phyloP scores from a whole-genome alignment of 2,113 vertebrate genomes.

The Serinus canaria region DNA sequence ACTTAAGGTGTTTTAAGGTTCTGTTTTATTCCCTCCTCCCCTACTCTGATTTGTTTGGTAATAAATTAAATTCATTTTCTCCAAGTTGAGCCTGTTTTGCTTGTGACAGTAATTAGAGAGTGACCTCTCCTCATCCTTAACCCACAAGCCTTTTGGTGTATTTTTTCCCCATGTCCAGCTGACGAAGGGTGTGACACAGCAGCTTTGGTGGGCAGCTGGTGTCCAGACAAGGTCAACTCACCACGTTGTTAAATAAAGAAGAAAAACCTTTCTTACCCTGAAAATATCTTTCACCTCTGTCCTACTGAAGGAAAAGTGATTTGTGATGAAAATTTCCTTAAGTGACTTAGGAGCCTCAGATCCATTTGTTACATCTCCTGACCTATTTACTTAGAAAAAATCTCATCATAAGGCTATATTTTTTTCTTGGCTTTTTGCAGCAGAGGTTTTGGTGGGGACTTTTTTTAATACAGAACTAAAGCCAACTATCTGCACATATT shows the following conservation, averaged over 20 bases:
- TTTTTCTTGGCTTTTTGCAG: background rate
- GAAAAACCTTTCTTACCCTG: background rate
- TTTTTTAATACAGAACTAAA: background rate
- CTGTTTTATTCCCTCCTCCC: background rate
- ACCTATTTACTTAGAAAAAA: background rate
- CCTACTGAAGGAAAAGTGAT: background rate
- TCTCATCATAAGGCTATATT: background rate
- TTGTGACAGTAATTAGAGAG: background rate
- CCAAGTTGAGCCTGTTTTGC: background rate
- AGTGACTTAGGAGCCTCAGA: background rate
- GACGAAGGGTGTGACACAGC: background rate
- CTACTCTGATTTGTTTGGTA: background rate
- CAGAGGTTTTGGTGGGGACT: background rate
- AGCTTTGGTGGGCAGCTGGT: background rate
- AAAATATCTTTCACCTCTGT: background rate
- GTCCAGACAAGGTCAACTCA: background rate
- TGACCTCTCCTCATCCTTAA: background rate
- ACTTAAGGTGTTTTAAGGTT: background rate
- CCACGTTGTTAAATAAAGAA: background rate
- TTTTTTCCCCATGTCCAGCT: background rate
- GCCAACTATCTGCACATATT: background rate
- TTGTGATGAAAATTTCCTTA: background rate
- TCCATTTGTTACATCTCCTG: background rate
- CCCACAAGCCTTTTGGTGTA: accelerated
- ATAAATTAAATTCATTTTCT: background rate